Evolutionary conservation across 2,113 vertebrate genomes (phyloP).

Genomic region (Scatophagus argus): DNA sequence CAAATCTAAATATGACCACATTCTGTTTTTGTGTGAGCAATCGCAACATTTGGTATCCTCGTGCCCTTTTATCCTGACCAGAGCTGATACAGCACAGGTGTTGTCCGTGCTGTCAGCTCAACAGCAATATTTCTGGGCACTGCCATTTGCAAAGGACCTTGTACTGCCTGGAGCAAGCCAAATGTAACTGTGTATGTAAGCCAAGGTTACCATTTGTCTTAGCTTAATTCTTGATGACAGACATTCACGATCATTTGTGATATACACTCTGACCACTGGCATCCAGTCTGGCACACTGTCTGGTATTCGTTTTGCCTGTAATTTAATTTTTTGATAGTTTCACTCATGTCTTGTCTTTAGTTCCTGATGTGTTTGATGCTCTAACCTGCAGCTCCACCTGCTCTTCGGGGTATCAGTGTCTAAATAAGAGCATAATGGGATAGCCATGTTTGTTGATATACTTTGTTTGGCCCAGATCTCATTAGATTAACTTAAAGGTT

Average conservation of each 20-base stretch:
- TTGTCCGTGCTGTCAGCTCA: constrained; percentile 45
- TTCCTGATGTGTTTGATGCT: constrained; percentile 13
- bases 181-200: constrained; percentile 38
- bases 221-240: constrained; percentile 54
- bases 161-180: constrained; percentile 27
- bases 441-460: not conserved
- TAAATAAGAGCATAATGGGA: not conserved
- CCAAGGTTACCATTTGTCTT: constrained; percentile 62
- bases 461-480: constrained; percentile 17
- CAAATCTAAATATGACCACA: not conserved
- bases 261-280: constrained; percentile 22
- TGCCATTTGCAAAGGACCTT: constrained; percentile 14
- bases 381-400: not conserved
- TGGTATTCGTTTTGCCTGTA: not conserved
- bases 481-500: constrained; percentile 18
- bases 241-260: constrained; percentile 43
- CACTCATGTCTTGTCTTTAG: not conserved
- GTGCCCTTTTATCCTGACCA: constrained; percentile 11
- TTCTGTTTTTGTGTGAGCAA: not conserved
- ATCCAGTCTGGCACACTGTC: constrained; percentile 23
- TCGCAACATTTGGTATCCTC: constrained; percentile 10
- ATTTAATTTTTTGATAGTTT: constrained; percentile 15
- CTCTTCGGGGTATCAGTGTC: not conserved
- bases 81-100: constrained; percentile 41
- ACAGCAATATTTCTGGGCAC: constrained; percentile 44